Percentiles rank a stretch among this genome's conserved stretches.
These are phyloP conservation scores for Marronus borbonicus DNA, from an alignment of 2,888 invertebrate species.

Conservation along the genomic window DNA sequence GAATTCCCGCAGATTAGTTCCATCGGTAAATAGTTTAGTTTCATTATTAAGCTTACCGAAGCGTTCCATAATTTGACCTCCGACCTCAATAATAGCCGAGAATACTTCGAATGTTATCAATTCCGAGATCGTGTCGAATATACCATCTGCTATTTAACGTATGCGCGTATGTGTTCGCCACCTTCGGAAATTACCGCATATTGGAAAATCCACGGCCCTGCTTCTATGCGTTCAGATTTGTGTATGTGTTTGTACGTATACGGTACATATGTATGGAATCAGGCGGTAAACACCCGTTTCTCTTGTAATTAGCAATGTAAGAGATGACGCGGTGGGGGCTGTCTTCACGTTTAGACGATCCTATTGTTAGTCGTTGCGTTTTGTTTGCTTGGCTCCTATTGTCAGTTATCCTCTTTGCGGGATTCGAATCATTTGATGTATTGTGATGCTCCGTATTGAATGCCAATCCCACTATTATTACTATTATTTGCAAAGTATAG, in stretches of 20 bases:
- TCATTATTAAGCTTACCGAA: constrained; percentile 18
- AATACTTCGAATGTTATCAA: constrained; percentile 31
- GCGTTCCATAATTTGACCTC: background rate
- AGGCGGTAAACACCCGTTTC: background rate
- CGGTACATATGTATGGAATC: too few species aligned
- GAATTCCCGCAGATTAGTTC: background rate
- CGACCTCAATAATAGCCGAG: constrained; percentile 16
- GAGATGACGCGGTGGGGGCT: background rate
- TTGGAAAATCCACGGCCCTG: constrained; percentile 22
- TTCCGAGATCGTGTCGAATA: constrained; percentile 16
- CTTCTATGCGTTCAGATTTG: constrained; percentile 8
- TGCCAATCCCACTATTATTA: constrained; percentile 4
- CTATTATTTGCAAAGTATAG: constrained; percentile 3
- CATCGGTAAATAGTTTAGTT: constrained; percentile 9
- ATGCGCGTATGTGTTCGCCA: background rate
- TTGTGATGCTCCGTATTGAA: background rate
- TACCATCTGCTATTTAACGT: constrained; percentile 22
- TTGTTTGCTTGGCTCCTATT: constrained; percentile 3
- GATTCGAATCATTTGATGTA: background rate
- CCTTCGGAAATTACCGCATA: background rate
- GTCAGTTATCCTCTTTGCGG: background rate
- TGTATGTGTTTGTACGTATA: too few species aligned
- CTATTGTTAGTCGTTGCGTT: background rate
- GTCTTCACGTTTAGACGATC: constrained; percentile 1
- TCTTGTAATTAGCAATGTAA: constrained; percentile 25